A percentile compares a stretch with the other conserved stretches of the same genome.
Evolutionary conservation across 2,113 vertebrate genomes (phyloP).

Genomic region (Cyanistes caeruleus): DNA sequence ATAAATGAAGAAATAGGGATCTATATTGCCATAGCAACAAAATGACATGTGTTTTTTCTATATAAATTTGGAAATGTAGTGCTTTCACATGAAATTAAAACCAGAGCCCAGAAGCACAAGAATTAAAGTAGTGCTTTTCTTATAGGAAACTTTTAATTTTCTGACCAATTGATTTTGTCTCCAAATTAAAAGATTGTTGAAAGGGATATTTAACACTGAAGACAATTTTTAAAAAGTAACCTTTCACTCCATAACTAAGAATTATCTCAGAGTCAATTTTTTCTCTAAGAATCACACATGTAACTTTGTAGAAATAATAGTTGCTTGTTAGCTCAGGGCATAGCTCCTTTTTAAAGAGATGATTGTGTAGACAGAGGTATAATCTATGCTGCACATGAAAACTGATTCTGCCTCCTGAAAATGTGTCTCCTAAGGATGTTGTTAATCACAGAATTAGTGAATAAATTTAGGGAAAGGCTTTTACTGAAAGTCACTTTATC

Average conservation of each 20-base stretch:
- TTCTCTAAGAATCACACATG: neutral
- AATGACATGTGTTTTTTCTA: slow-evolving; percentile 21
- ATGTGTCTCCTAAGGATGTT: neutral
- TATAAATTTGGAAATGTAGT: slow-evolving; percentile 28
- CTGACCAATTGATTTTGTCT: slow-evolving; percentile 1
- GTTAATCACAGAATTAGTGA: neutral
- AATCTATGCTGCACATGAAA: neutral
- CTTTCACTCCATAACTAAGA: neutral
- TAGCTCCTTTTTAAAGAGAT: neutral
- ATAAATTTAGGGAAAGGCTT: neutral
- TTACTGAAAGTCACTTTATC: neutral
- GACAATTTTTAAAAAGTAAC: neutral
- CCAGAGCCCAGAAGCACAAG: neutral
- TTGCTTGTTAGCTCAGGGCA: neutral
- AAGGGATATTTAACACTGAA: neutral
- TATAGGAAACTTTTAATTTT: slow-evolving; percentile 15
- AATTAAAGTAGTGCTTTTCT: slow-evolving; percentile 3
- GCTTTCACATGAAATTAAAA: slow-evolving; percentile 34
- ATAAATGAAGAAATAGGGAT: neutral
- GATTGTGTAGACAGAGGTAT: neutral
- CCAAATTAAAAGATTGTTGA: neutral
- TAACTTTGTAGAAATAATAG: neutral
- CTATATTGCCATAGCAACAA: slow-evolving; percentile 26
- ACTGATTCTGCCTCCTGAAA: neutral
- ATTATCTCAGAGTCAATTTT: neutral